Percentiles rank a stretch among this genome's conserved stretches.
Evolutionary conservation across 2,113 vertebrate genomes (phyloP).

Genomic region (Megatriorchis doriae): DNA sequence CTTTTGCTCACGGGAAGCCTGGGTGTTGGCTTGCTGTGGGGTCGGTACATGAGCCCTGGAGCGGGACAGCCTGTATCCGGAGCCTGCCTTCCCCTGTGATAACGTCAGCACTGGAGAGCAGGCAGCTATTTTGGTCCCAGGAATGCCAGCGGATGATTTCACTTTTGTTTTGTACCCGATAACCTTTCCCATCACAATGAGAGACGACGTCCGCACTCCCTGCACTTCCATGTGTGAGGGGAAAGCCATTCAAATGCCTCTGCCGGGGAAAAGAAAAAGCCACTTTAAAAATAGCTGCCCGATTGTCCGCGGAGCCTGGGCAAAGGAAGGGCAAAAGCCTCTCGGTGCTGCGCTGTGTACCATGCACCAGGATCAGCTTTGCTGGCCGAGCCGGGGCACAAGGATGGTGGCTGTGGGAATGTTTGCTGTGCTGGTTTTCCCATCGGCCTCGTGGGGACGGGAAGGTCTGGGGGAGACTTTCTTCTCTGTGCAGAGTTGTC

Average conservation of each 20-base stretch:
- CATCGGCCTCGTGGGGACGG: rapidly evolving
- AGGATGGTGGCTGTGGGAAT: neutral
- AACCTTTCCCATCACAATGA: slow-evolving; percentile 71
- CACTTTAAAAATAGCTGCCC: slow-evolving; percentile 48
- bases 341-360: neutral
- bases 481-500: rapidly evolving
- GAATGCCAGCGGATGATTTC: slow-evolving; percentile 64
- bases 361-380: neutral
- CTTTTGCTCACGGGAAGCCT: neutral
- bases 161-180: slow-evolving; percentile 59
- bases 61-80: neutral
- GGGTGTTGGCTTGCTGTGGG: neutral
- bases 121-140: slow-evolving; percentile 39
- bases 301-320: slow-evolving; percentile 5
- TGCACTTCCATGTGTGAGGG: neutral
- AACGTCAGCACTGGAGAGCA: slow-evolving; percentile 22
- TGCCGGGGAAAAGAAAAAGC: slow-evolving; percentile 7
- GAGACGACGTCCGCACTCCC: neutral
- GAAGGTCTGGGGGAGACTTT: neutral
- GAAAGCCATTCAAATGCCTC: slow-evolving; percentile 37
- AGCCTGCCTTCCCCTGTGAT: slow-evolving; percentile 37
- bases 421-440: neutral
- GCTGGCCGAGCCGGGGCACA: neutral
- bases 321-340: slow-evolving; percentile 31
- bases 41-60: neutral